Evolutionary conservation across 2,888 invertebrate genomes (phyloP).

Genomic region (Unio pictorum): DNA sequence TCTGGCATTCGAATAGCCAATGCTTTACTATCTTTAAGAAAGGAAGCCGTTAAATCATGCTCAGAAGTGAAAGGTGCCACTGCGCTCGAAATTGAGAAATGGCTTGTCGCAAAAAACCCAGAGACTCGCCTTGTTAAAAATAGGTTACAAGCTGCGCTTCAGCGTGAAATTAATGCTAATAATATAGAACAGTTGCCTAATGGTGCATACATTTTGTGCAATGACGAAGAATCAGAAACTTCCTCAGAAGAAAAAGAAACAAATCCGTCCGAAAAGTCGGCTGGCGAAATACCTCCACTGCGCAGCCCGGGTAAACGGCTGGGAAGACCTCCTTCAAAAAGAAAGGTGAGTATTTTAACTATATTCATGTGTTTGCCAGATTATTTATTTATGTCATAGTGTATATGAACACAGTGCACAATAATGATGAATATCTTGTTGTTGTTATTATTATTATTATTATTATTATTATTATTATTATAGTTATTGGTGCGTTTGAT

Average conservation of each 20-base stretch:
- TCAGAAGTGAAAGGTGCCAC: constrained; percentile 42
- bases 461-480: no score
- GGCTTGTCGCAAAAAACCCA: constrained; percentile 53
- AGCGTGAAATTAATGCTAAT: constrained; percentile 81
- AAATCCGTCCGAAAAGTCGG: constrained; percentile 14
- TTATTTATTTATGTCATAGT: neutral
- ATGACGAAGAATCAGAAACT: constrained; percentile 82
- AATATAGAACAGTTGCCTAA: constrained; percentile 76
- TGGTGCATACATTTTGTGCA: constrained; percentile 52
- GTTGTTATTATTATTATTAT: no score
- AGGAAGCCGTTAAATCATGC: constrained; percentile 13
- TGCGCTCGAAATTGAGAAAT: constrained; percentile 58
- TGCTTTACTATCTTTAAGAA: constrained; percentile 43
- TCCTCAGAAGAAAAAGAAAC: constrained; percentile 80
- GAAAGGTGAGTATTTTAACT: constrained; percentile 43
- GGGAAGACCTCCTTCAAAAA: constrained; percentile 57
- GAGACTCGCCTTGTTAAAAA: constrained; percentile 51
- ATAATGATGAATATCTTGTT: no score
- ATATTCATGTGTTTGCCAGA: neutral
- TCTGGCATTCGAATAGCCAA: constrained; percentile 47
- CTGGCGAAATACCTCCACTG: constrained; percentile 12
- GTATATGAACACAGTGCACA: neutral
- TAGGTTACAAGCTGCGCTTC: constrained; percentile 77
- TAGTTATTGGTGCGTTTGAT: no score
- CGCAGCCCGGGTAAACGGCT: constrained; percentile 20